These are phyloP conservation scores for Plecturocebus donacophilus DNA, from an alignment of 2,113 vertebrate species.

Conservation along the genomic window DNA sequence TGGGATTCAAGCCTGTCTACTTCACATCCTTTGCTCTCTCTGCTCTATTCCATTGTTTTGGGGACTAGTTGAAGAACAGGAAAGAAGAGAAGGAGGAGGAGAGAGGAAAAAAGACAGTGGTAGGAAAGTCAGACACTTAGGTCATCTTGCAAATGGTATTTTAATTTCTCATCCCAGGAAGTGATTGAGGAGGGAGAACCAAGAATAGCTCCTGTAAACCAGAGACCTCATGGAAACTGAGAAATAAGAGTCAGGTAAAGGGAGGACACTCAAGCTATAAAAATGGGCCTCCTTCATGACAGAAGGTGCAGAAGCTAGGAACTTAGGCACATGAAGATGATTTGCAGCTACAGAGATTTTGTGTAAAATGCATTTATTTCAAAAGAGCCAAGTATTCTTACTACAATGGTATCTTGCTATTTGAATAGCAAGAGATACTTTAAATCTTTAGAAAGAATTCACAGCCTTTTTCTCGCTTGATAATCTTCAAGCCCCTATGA, in stretches of 20 bases:
- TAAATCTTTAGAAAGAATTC: constrained; percentile 17
- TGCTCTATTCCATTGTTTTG: neutral
- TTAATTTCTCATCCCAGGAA: neutral
- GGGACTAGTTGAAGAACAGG: neutral
- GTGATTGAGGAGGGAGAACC: neutral
- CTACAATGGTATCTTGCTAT: neutral
- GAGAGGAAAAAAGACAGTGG: neutral
- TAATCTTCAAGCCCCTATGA: neutral
- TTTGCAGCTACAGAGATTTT: neutral
- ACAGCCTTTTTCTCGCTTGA: neutral
- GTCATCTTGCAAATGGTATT: neutral
- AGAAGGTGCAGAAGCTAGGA: neutral
- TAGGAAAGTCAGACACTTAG: neutral
- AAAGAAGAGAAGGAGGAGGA: neutral
- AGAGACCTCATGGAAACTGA: neutral
- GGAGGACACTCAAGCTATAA: neutral
- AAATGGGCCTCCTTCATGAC: neutral
- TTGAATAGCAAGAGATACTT: neutral
- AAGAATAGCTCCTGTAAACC: neutral
- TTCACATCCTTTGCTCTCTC: neutral
- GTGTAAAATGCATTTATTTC: neutral
- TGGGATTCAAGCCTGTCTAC: neutral
- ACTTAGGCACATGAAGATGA: neutral
- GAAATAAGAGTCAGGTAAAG: neutral
- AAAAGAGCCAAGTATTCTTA: neutral